Base-by-base conservation (phyloP, 2,113 vertebrate species). In the Eublepharis macularius region DNA sequence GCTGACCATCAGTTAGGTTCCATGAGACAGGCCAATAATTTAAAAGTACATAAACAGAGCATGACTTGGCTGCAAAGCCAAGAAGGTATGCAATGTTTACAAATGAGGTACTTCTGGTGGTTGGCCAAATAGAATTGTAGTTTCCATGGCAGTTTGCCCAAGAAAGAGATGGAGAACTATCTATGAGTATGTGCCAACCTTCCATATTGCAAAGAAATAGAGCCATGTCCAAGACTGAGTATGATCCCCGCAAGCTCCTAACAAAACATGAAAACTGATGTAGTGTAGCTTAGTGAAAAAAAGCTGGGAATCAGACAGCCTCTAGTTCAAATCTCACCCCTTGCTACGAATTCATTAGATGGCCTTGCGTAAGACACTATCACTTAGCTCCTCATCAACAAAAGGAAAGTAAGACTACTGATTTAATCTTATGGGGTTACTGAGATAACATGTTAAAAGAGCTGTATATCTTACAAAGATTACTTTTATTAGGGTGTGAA, bases 101-200 rank as follows among this genome's bases (percentile, higher is more conserved):
- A 68, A 92, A 79, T 82, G 39, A 88, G 78, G 75, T 47, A 36
- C 69, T 88, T 82, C 19, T 90, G 93, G 91, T 87, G 88, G 83
- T 6, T 79, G 73, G 63, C 92, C 89, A 90, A 89, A 83, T 13
- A 81, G 0, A 83, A 83, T 90, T 81, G 88, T 73, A 89, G 85
- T 94, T 93, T 92, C 78, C 90, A 92, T 88, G 84, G 89, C 88
- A 80, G 79, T 91, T 83, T 92, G 92, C 89, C 91, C 90, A 90
- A 80, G 60, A 75, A 49, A 69, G 91, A 7, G 85, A 80, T 21
- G 57, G 57, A 14, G 78, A 69, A 34, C 54, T 72, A 34, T 8
- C 34, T 70, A 29, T 21, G 34, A 39, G 83, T 73, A 76, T 66
- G 73, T 85, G 88, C 88, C 89, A 89, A 87, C 51, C 86, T 82